Evolutionary conservation across 2,888 invertebrate genomes (phyloP).

Genomic region (Corythucha ciliata): DNA sequence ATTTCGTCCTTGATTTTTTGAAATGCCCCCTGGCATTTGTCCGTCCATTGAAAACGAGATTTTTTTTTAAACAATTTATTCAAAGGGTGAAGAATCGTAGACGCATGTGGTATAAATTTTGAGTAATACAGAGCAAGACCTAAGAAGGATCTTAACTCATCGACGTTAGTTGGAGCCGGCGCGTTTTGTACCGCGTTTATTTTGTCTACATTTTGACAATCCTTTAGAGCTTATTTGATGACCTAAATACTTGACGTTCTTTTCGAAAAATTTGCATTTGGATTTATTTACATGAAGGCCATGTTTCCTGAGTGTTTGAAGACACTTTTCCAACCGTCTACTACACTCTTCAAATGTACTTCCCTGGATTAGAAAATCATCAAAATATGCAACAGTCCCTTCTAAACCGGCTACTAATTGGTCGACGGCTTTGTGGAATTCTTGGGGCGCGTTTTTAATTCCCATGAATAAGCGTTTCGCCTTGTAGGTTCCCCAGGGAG

Average conservation of each 20-base stretch:
- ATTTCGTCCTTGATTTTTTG: conserved; percentile 14
- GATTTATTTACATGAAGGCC: conserved; percentile 27
- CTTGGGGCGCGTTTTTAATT: not conserved
- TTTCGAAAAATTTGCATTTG: conserved; percentile 32
- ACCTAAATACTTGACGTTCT: conserved; percentile 29
- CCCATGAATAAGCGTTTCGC: conserved; percentile 38
- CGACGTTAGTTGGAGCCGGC: conserved; percentile 32
- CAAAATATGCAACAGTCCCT: conserved; percentile 38
- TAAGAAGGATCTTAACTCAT: conserved; percentile 37
- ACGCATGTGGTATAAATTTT: conserved; percentile 37
- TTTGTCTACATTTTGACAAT: conserved; percentile 26
- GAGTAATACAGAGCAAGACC: conserved; percentile 40
- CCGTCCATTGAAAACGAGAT: conserved; percentile 26
- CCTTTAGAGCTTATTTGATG: conserved; percentile 27
- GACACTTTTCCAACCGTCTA: conserved; percentile 4
- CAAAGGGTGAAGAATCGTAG: conserved; percentile 36
- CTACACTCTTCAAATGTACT: too few relatives aligned
- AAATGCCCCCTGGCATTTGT: conserved; percentile 1
- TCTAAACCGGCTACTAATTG: conserved; percentile 28
- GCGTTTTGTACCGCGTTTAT: conserved; percentile 28
- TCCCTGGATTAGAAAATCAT: conserved; percentile 36
- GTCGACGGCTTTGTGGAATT: not conserved
- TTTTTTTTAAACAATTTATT: conserved; percentile 34
- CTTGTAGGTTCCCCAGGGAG: conserved; percentile 37
- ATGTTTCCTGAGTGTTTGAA: conserved; percentile 23